These are phyloP conservation scores for Diorhabda elongata DNA, from an alignment of 1,140 invertebrate genomes.

Conservation along the genomic window DNA sequence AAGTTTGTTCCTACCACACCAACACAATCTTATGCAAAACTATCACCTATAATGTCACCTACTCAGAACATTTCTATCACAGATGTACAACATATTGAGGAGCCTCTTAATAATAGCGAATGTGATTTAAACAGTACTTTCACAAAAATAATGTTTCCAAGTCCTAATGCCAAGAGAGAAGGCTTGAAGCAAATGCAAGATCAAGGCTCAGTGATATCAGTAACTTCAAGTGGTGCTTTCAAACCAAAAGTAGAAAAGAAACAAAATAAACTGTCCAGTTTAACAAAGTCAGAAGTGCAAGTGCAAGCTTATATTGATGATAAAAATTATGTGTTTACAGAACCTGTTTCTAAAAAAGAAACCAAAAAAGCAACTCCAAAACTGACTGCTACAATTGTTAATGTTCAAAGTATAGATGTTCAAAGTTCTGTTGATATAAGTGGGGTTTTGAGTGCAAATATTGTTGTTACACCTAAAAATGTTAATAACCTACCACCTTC, in stretches of 20 bases:
- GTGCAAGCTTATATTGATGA: slow-evolving; percentile 42
- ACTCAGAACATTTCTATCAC: slow-evolving; percentile 44
- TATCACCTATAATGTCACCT: slow-evolving; percentile 44
- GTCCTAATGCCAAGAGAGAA: slow-evolving; percentile 33
- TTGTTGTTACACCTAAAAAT: slow-evolving; percentile 46
- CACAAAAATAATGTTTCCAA: slow-evolving; percentile 40
- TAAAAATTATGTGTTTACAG: slow-evolving; percentile 22
- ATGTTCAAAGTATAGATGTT: slow-evolving; percentile 37
- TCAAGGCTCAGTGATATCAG: slow-evolving; percentile 42
- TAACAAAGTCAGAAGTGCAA: slow-evolving; percentile 53
- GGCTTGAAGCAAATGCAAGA: slow-evolving; percentile 42
- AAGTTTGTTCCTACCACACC: background rate
- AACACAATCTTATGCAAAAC: slow-evolving; percentile 22
- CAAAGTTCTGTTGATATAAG: slow-evolving; percentile 17
- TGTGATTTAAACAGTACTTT: slow-evolving; percentile 28
- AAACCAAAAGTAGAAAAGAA: slow-evolving; percentile 40
- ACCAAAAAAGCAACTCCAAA: slow-evolving; percentile 25
- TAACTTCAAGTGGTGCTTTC: slow-evolving; percentile 45
- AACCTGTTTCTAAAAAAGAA: slow-evolving; percentile 9
- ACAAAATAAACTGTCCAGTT: slow-evolving; percentile 49
- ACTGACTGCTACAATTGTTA: slow-evolving; percentile 36
- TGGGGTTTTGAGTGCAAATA: slow-evolving; percentile 24
- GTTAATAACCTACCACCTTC: slow-evolving; percentile 35
- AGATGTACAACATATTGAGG: slow-evolving; percentile 15
- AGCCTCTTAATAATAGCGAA: slow-evolving; percentile 24